Conservation (phyloP, 2,113 vertebrate genomes). For the Globicephala melas region DNA sequence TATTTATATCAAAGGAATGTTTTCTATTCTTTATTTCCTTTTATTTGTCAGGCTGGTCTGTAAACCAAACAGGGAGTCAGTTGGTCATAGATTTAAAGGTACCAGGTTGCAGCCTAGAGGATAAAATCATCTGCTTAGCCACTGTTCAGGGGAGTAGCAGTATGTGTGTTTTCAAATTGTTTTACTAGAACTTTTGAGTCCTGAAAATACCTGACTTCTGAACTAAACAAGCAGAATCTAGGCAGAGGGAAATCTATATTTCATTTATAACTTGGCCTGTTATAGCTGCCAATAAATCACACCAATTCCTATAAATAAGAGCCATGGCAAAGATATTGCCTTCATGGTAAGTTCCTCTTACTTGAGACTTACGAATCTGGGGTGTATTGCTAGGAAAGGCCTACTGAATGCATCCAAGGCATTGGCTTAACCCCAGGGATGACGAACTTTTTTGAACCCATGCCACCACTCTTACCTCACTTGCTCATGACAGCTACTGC, state of each 20-base stretch:
- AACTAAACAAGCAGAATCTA: neutral
- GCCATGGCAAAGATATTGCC: neutral
- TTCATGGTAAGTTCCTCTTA: neutral
- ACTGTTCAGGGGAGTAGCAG: neutral
- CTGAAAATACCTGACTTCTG: neutral
- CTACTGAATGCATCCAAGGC: neutral
- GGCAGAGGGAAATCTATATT: neutral
- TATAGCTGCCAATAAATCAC: neutral
- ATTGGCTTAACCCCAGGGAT: conserved; percentile 32
- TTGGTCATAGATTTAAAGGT: neutral
- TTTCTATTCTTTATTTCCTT: conserved; percentile 18
- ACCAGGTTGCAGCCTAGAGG: neutral
- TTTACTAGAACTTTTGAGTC: neutral
- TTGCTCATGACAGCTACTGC: neutral
- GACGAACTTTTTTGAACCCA: neutral
- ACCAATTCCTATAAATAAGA: neutral
- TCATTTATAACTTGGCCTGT: neutral
- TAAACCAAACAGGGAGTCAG: neutral
- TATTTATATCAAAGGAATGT: neutral
- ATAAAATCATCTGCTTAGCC: neutral
- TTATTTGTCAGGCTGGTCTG: neutral
- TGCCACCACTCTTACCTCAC: conserved; percentile 26
- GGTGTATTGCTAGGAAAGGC: conserved; percentile 40
- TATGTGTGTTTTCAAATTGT: neutral
- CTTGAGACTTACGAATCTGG: neutral